Evolutionary conservation across 2,888 invertebrate genomes (phyloP).

Genomic region (Platycnemis pennipes): DNA sequence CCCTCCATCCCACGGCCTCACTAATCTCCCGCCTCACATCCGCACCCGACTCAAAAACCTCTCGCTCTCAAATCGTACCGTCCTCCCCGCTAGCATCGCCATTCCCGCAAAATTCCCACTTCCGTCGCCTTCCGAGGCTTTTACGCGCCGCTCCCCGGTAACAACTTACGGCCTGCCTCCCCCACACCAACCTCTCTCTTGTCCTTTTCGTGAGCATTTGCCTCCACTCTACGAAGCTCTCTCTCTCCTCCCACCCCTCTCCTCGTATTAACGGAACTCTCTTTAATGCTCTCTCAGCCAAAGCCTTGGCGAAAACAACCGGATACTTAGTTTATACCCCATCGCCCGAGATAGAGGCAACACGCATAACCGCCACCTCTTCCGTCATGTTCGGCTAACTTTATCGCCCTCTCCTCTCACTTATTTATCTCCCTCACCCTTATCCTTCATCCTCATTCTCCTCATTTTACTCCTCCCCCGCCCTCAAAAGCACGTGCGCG

Average conservation of each 20-base stretch:
- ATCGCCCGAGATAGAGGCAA: neutral
- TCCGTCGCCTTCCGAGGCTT: slow-evolving; percentile 2
- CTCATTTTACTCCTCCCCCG: neutral
- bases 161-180: neutral
- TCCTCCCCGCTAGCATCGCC: neutral
- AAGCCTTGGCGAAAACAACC: slow-evolving; percentile 1
- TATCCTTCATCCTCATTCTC: neutral
- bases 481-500: neutral
- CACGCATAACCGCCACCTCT: neutral
- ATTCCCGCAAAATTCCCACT: slow-evolving; percentile 35
- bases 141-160: neutral
- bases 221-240: neutral
- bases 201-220: neutral
- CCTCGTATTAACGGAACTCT: slow-evolving; percentile 49
- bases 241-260: neutral
- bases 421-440: neutral
- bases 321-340: slow-evolving; percentile 38
- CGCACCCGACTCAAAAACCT: neutral
- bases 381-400: neutral
- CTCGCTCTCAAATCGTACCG: neutral
- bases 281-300: slow-evolving; percentile 9
- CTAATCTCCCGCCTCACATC: neutral
- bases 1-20: neutral
- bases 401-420: slow-evolving; percentile 20
- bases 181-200: neutral